These are phyloP conservation scores for Eupithecia inturbata DNA, from an alignment of 2,888 invertebrate species.

Conservation along the genomic window DNA sequence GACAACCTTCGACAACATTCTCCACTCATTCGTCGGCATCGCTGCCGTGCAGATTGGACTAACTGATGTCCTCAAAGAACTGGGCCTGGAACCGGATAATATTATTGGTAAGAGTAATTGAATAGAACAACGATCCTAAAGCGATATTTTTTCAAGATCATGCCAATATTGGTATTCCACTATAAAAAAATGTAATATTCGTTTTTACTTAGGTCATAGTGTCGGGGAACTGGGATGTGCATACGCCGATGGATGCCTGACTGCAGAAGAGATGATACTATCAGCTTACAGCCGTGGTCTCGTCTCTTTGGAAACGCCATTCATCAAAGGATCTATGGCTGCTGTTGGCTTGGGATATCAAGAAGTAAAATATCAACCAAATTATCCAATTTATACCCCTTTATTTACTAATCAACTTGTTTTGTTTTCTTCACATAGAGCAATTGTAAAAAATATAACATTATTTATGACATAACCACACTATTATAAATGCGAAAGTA, in stretches of 20 bases:
- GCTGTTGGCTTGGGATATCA: slow-evolving; percentile 87
- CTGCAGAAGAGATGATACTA: slow-evolving; percentile 91
- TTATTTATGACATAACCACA: background rate
- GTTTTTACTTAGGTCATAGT: slow-evolving; percentile 54
- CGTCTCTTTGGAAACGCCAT: slow-evolving; percentile 85
- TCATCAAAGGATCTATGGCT: slow-evolving; percentile 93
- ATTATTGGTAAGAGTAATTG: slow-evolving; percentile 39
- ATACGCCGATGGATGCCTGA: slow-evolving; percentile 94
- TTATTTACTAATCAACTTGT: background rate
- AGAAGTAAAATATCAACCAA: slow-evolving; percentile 57
- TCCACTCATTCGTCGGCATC: slow-evolving; percentile 89
- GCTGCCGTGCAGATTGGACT: slow-evolving; percentile 85
- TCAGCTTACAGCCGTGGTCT: slow-evolving; percentile 90
- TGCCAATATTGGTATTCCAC: background rate
- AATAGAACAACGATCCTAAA: background rate
- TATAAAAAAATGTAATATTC: background rate
- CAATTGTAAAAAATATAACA: background rate
- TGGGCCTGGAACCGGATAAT: slow-evolving; percentile 47
- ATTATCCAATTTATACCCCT: background rate
- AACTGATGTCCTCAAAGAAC: slow-evolving; percentile 54
- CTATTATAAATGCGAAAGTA: background rate
- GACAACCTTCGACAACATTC: slow-evolving; percentile 77
- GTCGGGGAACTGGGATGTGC: slow-evolving; percentile 96
- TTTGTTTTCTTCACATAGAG: background rate
- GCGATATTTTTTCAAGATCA: background rate